Base-by-base conservation (phyloP, 2,888 invertebrate genomes). In the Bugula neritina region DNA sequence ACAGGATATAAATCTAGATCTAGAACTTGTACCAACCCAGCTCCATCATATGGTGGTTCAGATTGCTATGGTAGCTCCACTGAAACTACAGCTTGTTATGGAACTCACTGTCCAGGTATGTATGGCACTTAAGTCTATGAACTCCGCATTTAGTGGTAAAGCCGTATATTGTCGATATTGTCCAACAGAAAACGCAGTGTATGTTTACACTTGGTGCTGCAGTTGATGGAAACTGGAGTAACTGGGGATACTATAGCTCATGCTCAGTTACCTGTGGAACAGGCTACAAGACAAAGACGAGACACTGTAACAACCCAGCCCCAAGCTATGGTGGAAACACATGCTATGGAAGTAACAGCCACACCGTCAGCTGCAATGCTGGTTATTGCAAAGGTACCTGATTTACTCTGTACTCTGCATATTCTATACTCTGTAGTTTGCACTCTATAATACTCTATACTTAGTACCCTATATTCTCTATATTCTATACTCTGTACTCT, bases 241-340 rank as follows among this genome's bases (percentile, higher is more conserved):
- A 43, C 17, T 43, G 43, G 43, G 17, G 43, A 5, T 10, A 75
- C 0, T 82, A 80, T 80, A 75, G 78, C 5, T 25, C 69, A 1
- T 82, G 81, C 74, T 75, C 78, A 0, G 77, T 77, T 25, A 78
- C 79, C 1, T 82, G 82, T 72, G 81, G 80, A 0, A 72, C 73
- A 1, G 81, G 80, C 1, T 69, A 73, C 52, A 75, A 76, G 58
- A 75, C 76, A 25, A 75, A 80, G 71, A 74, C 74, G 13, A 75
- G 82, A 23, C 72, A 72, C 0, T 82, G 82, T 74, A 77, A 80
- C 75, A 79, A 78, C 70, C 80, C 80, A 0, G 73, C 74, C 13
- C 80, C 82, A 2, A 72, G 78, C 72, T 78, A 79, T 74, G 80
- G 81, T 23, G 80, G 79, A 27, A 73, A 76, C n/a, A 72, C 74